Percentiles rank a stretch among this genome's conserved stretches.
Conservation (phyloP, 2,113 vertebrate species). For the Cisticola juncidis region DNA sequence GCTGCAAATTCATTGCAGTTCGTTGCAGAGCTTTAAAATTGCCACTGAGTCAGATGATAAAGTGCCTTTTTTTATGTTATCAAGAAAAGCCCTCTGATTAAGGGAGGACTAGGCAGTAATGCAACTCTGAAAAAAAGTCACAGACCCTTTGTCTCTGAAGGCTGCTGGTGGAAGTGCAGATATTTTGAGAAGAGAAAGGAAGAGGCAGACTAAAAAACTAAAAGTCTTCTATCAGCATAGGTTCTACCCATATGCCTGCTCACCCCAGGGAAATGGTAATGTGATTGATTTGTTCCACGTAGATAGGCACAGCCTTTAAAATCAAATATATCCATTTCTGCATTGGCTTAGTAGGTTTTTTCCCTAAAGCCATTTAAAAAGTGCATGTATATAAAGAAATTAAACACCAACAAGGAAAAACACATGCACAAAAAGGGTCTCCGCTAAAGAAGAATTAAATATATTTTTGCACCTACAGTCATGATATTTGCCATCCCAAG, state of each 20-base stretch:
- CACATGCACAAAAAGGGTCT: background rate
- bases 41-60: background rate
- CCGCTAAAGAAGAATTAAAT: background rate
- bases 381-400: background rate
- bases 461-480: background rate
- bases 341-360: background rate
- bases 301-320: background rate
- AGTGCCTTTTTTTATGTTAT: background rate
- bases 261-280: background rate
- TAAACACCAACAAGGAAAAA: background rate
- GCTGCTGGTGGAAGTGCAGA: background rate
- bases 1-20: constrained; percentile 22
- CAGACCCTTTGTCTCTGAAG: background rate
- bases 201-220: background rate
- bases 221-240: fast-evolving
- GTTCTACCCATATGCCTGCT: background rate
- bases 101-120: background rate
- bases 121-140: background rate
- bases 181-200: background rate
- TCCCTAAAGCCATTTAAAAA: background rate
- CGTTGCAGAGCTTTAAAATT: constrained; percentile 27
- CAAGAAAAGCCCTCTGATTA: background rate
- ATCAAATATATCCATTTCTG: background rate
- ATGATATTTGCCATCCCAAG: background rate
- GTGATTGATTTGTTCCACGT: background rate